Evolutionary conservation across 2,113 vertebrate species (phyloP), one percentile per base, ranked within the genome.

Genomic region (Phaethon lepturus): DNA sequence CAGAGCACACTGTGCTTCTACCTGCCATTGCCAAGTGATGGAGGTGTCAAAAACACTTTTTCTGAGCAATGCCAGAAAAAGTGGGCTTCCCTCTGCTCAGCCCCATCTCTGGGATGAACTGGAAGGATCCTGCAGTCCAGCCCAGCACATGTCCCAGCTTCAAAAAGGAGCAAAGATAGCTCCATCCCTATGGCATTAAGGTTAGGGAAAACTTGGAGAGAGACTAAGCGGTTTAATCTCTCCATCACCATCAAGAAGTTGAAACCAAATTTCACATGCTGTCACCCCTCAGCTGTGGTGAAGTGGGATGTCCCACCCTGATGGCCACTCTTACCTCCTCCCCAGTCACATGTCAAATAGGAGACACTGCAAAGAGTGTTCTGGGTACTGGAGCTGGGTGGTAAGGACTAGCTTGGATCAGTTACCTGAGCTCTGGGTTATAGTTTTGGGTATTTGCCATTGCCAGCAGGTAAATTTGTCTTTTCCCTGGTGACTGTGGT

Each of bases 301-400:
- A 47, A 81, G 29, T 22, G 50, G 7, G 26, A 42, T 67, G 45
- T 73, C 35, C 53, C 23, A 35, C 23, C 11, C 16, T 22, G 45
- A 22, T 1, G 0, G 18, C n/a, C 45, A 23, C 14, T 1, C 1
- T 55, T 66, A 16, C 19, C 14, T 72, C 31, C 13, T 88, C 79
- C 44, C 17, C 3, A 1, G 14, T 42, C 13, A 11, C 17, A 5
- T 11, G 35, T 42, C 22, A 33, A 77, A 64, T 38, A 38, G 38
- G 38, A 38, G 38, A 38, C 38, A 38, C 38, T 38, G 38, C 38
- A 38, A 40, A 69, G 35, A 29, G 12, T 64, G 14, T 75, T 72
- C 71, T 50, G 22, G 26, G 10, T 64, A 23, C 45, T 80, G 33
- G 26, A 23, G 76, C 24, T 50, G 35, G 7, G 33, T 55, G 15